Conservation (phyloP, 2,797 vertebrate species). For the Peromyscus melanophrys region DNA sequence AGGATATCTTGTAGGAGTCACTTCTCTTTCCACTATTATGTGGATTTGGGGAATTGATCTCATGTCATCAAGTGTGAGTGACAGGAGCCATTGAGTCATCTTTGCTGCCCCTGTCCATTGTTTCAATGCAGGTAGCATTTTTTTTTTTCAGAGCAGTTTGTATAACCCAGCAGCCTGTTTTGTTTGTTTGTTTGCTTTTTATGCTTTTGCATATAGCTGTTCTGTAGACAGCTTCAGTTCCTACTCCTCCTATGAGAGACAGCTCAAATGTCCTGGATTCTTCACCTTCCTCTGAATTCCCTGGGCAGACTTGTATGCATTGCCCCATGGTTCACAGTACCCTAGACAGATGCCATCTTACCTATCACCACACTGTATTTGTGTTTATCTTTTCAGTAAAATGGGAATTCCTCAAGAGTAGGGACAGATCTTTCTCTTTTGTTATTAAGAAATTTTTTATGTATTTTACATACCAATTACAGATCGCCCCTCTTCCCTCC, state of each 20-base stretch:
- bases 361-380: not conserved
- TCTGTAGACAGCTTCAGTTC: not conserved
- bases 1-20: not conserved
- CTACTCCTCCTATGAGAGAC: not conserved
- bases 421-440: not conserved
- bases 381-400: not conserved
- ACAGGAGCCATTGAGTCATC: not conserved
- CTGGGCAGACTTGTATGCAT: accelerated
- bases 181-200: not conserved
- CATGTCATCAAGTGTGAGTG: not conserved
- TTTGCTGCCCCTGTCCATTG: not conserved
- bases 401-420: not conserved
- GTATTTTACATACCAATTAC: no score
- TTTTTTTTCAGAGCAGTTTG: not conserved
- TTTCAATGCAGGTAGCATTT: not conserved
- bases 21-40: not conserved
- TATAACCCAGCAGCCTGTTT: not conserved
- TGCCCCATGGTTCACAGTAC: accelerated
- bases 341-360: accelerated
- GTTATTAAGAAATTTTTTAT: no score
- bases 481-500: no score
- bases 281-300: not conserved
- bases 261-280: not conserved
- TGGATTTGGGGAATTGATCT: not conserved
- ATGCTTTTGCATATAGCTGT: not conserved